Evolutionary conservation across 2,113 vertebrate species (phyloP).

Genomic region (Ptilorrhoa leucosticta): DNA sequence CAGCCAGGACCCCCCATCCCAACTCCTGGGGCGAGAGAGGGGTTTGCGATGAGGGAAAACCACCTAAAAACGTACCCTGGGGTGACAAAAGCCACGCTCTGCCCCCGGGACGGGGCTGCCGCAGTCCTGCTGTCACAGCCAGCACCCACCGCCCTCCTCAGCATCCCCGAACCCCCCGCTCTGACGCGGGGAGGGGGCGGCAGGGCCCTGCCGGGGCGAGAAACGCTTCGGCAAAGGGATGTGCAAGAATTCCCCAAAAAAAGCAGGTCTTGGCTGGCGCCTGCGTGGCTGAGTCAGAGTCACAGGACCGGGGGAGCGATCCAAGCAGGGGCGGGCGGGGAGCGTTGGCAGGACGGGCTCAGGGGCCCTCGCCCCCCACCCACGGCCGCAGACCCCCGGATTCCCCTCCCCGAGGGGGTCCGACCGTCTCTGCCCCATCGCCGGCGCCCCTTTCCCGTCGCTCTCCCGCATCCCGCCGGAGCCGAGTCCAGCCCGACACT

Average conservation of each 20-base stretch:
- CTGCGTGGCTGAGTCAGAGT: conserved; percentile 52
- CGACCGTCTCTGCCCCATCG: accelerated
- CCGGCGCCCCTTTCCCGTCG: accelerated
- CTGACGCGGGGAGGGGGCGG: neutral
- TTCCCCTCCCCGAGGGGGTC: neutral
- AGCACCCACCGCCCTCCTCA: neutral
- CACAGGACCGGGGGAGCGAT: conserved; percentile 12
- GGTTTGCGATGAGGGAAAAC: neutral
- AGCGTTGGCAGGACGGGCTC: accelerated
- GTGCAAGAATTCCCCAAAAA: conserved; percentile 33
- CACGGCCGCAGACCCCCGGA: neutral
- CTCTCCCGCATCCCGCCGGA: neutral
- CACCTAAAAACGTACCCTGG: accelerated
- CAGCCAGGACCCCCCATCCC: neutral
- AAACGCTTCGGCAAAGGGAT: neutral
- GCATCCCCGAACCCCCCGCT: neutral
- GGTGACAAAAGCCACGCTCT: neutral
- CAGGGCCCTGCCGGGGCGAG: neutral
- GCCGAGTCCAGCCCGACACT: accelerated
- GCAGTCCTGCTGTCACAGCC: neutral
- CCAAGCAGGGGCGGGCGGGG: neutral
- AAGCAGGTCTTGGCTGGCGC: conserved; percentile 44
- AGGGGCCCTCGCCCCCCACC: neutral
- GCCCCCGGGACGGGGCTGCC: neutral
- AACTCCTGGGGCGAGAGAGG: accelerated